phyloP scores from a whole-genome alignment of 2,888 invertebrate species.

The Euplexia lucipara region DNA sequence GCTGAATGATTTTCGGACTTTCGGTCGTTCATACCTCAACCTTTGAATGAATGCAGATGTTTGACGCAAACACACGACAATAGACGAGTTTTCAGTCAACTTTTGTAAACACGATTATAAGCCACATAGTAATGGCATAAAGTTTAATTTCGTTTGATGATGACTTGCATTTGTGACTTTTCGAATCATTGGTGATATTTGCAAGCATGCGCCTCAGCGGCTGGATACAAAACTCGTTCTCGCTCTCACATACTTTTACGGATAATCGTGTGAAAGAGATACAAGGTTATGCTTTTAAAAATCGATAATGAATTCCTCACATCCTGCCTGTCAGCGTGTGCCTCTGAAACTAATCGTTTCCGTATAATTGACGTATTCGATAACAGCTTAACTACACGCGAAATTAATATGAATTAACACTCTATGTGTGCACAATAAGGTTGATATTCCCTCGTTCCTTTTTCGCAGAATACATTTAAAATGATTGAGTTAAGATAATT shows the following conservation, averaged over 20 bases:
- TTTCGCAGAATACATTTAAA: slow-evolving; percentile 56
- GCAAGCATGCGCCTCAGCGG: slow-evolving; percentile 76
- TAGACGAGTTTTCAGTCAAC: slow-evolving; percentile 21
- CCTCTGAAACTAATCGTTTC: slow-evolving; percentile 89
- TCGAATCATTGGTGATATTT: slow-evolving; percentile 58
- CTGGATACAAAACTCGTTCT: slow-evolving; percentile 69
- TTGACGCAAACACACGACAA: slow-evolving; percentile 29
- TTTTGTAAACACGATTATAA: slow-evolving; percentile 43
- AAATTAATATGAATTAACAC: slow-evolving; percentile 36
- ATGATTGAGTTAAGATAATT: slow-evolving; percentile 73
- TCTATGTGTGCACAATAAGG: neutral
- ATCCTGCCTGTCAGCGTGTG: slow-evolving; percentile 89
- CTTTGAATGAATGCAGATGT: slow-evolving; percentile 73
- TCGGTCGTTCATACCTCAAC: slow-evolving; percentile 48
- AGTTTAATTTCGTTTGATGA: slow-evolving; percentile 12
- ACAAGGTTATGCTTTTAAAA: slow-evolving; percentile 78
- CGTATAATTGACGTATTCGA: slow-evolving; percentile 66
- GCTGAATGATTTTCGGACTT: slow-evolving; percentile 53
- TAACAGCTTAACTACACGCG: slow-evolving; percentile 63
- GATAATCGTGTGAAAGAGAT: slow-evolving; percentile 59
- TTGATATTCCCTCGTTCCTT: slow-evolving; percentile 34
- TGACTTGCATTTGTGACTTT: neutral
- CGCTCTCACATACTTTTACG: slow-evolving; percentile 57
- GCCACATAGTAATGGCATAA: fast-evolving
- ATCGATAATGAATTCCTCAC: slow-evolving; percentile 87